A percentile compares a stretch with the other conserved stretches of the same genome.
Conservation (phyloP, 2,113 vertebrate genomes). For the Caranx melampygus region DNA sequence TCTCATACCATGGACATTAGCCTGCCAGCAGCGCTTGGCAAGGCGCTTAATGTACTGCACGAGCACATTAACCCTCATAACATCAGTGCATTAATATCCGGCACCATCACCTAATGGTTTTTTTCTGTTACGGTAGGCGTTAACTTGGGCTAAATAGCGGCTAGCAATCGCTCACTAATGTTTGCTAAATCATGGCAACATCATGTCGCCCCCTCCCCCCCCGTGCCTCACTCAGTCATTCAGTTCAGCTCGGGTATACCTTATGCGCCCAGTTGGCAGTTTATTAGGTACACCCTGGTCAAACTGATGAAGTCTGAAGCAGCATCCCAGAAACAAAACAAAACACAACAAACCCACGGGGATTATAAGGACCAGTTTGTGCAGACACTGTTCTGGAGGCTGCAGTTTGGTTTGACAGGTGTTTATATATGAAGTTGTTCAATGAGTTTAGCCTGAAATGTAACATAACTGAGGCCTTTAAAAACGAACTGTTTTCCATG, state of each 20-base stretch:
- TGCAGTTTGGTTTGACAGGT: not conserved
- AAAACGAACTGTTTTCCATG: too few species aligned
- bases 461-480: not conserved
- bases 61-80: not conserved
- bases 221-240: constrained; percentile 9
- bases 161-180: constrained; percentile 39
- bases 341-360: not conserved
- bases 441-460: not conserved
- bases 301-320: not conserved
- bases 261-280: not conserved
- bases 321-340: not conserved
- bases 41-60: not conserved
- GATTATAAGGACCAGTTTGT: not conserved
- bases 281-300: not conserved
- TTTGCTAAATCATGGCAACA: constrained; percentile 78
- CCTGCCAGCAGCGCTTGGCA: constrained; percentile 16
- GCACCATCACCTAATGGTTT: accelerated
- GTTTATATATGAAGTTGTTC: not conserved
- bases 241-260: not conserved
- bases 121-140: not conserved
- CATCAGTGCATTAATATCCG: not conserved
- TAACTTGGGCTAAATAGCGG: not conserved
- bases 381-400: not conserved
- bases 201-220: constrained; percentile 56
- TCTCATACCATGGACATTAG: constrained; percentile 21